phyloP scores from a whole-genome alignment of 2,113 vertebrate genomes.

The Rhynchopsitta pachyrhyncha region DNA sequence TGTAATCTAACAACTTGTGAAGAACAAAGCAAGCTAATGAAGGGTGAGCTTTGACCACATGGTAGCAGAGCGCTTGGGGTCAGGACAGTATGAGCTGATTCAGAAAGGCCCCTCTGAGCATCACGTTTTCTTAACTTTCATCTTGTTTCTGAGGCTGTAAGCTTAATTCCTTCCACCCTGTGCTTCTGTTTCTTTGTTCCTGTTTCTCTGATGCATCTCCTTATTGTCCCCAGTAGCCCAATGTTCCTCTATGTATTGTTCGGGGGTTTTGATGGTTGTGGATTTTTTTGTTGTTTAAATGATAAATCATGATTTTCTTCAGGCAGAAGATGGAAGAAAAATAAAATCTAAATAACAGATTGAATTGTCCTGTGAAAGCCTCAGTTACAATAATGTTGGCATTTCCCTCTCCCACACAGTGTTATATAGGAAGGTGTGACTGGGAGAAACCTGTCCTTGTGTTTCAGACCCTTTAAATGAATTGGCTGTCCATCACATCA shows the following conservation, averaged over 20 bases:
- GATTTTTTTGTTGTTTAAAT: not conserved
- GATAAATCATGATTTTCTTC: not conserved
- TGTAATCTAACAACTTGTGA: not conserved
- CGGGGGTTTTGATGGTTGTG: not conserved
- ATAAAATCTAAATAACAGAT: not conserved
- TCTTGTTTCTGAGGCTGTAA: not conserved
- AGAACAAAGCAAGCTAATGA: not conserved
- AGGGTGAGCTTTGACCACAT: not conserved
- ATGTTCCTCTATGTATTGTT: not conserved
- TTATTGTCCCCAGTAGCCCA: conserved; percentile 14
- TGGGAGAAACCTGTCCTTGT: not conserved
- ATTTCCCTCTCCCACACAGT: not conserved
- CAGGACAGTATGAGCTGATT: not conserved
- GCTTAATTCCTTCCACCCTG: not conserved
- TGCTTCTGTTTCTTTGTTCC: not conserved
- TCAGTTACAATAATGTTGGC: not conserved
- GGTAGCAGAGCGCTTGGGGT: not conserved
- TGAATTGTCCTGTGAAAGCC: not conserved
- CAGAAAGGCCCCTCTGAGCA: not conserved
- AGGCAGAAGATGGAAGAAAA: not conserved
- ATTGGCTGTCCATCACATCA: not conserved
- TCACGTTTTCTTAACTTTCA: not conserved
- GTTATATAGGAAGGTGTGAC: not conserved
- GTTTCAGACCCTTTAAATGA: not conserved
- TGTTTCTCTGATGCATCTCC: not conserved